A percentile compares a stretch with the other conserved stretches of the same genome.
Evolutionary conservation across 2,888 invertebrate genomes (phyloP).

Genomic region (Synergus laeviventris): DNA sequence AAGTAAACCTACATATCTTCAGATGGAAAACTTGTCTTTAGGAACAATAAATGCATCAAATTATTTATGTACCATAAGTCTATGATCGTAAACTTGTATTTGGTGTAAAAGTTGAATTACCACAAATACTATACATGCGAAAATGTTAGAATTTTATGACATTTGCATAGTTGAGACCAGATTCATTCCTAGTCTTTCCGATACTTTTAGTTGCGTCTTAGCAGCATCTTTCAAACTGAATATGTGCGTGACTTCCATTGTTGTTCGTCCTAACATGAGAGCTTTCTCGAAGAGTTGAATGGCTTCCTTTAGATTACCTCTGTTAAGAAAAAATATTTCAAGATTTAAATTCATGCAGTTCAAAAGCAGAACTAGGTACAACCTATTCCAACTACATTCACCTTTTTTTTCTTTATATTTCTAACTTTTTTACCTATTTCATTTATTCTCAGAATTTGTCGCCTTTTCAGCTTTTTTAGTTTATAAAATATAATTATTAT

Average conservation of each 20-base stretch:
- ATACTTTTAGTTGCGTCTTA: conserved; percentile 90
- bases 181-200: conserved; percentile 84
- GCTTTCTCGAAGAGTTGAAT: conserved; percentile 93
- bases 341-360: not conserved
- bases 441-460: no score
- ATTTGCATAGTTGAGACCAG: conserved; percentile 65
- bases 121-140: not conserved
- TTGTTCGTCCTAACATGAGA: conserved; percentile 89
- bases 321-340: conserved; percentile 75
- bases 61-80: not conserved
- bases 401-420: no score
- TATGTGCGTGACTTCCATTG: conserved; percentile 92
- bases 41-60: conserved; percentile 4
- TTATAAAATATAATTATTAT: no score
- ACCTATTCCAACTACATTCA: no score
- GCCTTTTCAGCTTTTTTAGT: no score
- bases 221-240: conserved; percentile 94
- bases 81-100: not conserved
- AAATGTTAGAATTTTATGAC: conserved; percentile 45
- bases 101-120: not conserved
- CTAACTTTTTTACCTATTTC: no score
- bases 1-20: not conserved
- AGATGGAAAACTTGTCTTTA: not conserved
- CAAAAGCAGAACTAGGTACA: not conserved
- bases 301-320: conserved; percentile 89